Conservation (phyloP, 2,797 vertebrate species). For the Aldrovandia affinis region DNA sequence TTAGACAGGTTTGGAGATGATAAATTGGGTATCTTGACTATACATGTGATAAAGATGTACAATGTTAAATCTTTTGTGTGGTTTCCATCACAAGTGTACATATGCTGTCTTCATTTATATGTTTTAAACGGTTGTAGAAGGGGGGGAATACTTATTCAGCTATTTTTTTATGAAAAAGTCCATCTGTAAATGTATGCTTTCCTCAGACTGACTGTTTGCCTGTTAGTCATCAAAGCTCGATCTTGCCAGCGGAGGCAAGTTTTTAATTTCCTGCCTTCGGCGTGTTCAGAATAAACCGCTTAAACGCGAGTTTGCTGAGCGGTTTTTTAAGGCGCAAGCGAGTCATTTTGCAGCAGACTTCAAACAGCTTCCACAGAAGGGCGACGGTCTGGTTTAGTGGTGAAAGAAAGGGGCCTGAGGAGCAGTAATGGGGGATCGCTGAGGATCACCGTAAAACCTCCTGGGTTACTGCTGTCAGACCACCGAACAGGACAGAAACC, state of each 20-base stretch:
- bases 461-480: not conserved
- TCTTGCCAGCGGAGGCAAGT: not conserved
- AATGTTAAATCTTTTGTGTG: not conserved
- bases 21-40: not conserved
- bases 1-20: not conserved
- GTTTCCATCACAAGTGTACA: not conserved
- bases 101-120: not conserved
- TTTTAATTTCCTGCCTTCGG: conserved; percentile 21
- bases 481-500: not conserved
- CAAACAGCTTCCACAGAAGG: not conserved
- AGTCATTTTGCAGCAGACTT: conserved; percentile 7
- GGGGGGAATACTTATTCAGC: not conserved
- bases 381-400: not conserved
- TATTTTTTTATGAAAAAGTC: too few relatives aligned
- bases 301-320: not conserved
- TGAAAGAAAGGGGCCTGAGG: not conserved
- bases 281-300: not conserved
- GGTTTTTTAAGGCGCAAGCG: not conserved
- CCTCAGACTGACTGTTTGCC: not conserved
- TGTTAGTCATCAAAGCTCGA: not conserved
- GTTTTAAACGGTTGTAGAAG: not conserved
- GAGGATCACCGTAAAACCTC: not conserved
- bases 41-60: not conserved
- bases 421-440: not conserved
- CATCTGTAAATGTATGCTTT: too few relatives aligned